Percentiles rank a stretch among this genome's conserved stretches.
These are phyloP conservation scores for Nudaria mundana DNA, from an alignment of 2,888 invertebrate genomes.

Conservation along the genomic window DNA sequence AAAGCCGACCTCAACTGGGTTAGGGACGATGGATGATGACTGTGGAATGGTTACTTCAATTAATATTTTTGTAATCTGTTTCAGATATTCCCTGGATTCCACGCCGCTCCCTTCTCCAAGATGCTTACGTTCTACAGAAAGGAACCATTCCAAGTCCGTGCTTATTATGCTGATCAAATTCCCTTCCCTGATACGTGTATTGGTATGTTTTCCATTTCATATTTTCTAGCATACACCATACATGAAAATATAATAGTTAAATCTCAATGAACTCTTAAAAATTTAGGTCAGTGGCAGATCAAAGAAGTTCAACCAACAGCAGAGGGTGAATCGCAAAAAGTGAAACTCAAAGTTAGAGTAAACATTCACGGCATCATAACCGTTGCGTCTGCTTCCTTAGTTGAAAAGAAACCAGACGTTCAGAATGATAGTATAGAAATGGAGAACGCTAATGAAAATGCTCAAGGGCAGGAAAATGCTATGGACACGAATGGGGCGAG, in stretches of 20 bases:
- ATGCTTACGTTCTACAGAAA: constrained; percentile 95
- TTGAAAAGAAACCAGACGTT: constrained; percentile 85
- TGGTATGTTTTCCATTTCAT: constrained; percentile 85
- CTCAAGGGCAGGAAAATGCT: constrained; percentile 66
- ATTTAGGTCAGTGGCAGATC: constrained; percentile 86
- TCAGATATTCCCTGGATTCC: constrained; percentile 91
- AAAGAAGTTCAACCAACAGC: constrained; percentile 92
- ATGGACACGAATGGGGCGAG: constrained; percentile 76
- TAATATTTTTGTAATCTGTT: constrained; percentile 14
- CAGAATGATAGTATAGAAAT: constrained; percentile 69
- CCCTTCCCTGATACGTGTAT: constrained; percentile 90
- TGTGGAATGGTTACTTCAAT: too few species aligned
- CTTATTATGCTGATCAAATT: constrained; percentile 88
- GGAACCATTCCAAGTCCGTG: constrained; percentile 93
- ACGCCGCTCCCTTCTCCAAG: constrained; percentile 95
- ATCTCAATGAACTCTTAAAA: too few species aligned
- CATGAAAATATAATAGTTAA: too few species aligned
- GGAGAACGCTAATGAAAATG: constrained; percentile 68
- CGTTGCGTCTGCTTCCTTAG: constrained; percentile 91
- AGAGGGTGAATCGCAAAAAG: constrained; percentile 95
- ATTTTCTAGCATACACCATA: too few species aligned
- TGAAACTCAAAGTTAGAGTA: constrained; percentile 97
- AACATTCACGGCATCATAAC: constrained; percentile 96
- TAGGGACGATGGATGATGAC: too few species aligned
- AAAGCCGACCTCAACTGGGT: too few species aligned